phyloP scores from a whole-genome alignment of 2,113 vertebrate species.

The Merops nubicus region DNA sequence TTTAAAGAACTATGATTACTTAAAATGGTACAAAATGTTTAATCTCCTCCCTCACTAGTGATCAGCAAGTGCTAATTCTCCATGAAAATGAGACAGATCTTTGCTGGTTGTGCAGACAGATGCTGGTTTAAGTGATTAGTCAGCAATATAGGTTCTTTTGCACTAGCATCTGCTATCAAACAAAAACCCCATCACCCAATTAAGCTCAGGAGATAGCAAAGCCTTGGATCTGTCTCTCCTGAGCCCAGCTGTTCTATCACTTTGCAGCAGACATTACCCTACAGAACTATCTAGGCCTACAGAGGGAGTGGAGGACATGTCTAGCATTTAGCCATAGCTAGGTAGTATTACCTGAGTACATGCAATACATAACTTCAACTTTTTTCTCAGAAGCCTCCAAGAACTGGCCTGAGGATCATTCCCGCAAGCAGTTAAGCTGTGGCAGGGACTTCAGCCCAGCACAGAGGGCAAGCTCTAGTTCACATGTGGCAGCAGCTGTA shows the following conservation, averaged over 20 bases:
- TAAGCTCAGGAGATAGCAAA: not conserved
- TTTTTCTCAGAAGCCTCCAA: not conserved
- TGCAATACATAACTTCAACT: not conserved
- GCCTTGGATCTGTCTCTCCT: not conserved
- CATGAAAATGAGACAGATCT: not conserved
- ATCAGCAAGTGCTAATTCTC: conserved; percentile 1
- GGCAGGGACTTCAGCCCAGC: not conserved
- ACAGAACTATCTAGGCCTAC: not conserved
- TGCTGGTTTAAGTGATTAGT: not conserved
- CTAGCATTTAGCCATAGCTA: not conserved
- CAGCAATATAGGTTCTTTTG: not conserved
- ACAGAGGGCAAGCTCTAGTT: not conserved
- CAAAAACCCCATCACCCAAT: not conserved
- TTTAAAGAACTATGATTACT: conserved; percentile 3
- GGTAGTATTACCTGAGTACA: not conserved
- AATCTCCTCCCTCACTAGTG: not conserved
- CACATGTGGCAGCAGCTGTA: not conserved
- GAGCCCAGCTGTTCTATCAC: not conserved
- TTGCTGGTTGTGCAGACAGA: not conserved
- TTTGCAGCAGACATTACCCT: not conserved
- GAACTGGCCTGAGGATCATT: not conserved
- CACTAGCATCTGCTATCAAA: not conserved
- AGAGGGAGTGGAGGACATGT: not conserved
- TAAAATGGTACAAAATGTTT: not conserved
- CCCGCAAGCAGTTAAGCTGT: not conserved